These are phyloP conservation scores for Helostoma temminkii DNA, from an alignment of 2,797 vertebrate species.

Conservation along the genomic window DNA sequence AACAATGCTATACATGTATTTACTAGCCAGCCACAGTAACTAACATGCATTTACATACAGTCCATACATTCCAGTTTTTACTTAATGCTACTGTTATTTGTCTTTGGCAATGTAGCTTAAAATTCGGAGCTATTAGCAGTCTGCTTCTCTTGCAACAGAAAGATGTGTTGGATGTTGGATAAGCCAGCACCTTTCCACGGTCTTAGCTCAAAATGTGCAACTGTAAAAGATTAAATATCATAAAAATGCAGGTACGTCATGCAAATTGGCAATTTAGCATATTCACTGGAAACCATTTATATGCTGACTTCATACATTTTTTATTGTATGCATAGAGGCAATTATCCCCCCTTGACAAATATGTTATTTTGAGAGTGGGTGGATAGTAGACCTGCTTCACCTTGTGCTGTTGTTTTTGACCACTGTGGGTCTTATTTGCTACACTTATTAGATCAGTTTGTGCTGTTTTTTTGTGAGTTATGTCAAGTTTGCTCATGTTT, in stretches of 20 bases:
- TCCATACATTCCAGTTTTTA: neutral
- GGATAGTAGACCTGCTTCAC: too few relatives aligned
- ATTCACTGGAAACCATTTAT: neutral
- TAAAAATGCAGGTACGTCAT: constrained; percentile 18
- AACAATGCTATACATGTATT: neutral
- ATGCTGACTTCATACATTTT: neutral
- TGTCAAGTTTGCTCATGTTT: too few relatives aligned
- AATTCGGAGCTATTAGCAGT: constrained; percentile 5
- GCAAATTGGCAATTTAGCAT: constrained; percentile 12
- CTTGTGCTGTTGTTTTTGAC: too few relatives aligned
- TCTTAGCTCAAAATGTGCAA: neutral
- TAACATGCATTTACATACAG: neutral
- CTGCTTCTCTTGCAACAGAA: neutral
- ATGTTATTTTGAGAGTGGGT: constrained; percentile 15
- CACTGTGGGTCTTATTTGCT: too few relatives aligned
- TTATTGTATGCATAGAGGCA: too few relatives aligned
- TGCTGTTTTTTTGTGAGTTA: too few relatives aligned
- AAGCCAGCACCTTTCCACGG: constrained; percentile 6
- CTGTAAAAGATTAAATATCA: constrained; percentile 25
- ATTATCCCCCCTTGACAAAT: constrained; percentile 31
- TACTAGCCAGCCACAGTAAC: neutral
- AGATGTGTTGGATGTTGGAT: constrained; percentile 5
- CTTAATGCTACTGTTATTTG: too few relatives aligned
- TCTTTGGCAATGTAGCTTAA: too few relatives aligned
- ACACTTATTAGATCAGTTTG: too few relatives aligned